phyloP scores from a whole-genome alignment of 2,113 vertebrate genomes.

The Piprites chloris region DNA sequence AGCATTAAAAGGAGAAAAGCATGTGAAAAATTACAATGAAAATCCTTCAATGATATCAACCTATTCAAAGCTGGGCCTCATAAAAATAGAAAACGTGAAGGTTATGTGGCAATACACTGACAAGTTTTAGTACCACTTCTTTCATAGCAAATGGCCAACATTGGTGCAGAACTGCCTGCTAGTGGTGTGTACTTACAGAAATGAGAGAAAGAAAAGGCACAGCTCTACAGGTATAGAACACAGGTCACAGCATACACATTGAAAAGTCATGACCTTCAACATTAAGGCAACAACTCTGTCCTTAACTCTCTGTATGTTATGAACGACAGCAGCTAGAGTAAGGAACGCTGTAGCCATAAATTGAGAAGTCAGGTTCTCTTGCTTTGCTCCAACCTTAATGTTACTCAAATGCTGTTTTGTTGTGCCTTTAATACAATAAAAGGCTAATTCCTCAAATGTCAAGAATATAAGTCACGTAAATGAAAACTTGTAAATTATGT shows the following conservation, averaged over 20 bases:
- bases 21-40: conserved; percentile 22
- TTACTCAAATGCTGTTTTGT: not conserved
- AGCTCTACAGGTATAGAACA: not conserved
- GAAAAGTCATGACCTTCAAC: conserved; percentile 40
- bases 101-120: conserved; percentile 29
- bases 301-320: conserved; percentile 7
- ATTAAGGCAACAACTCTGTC: conserved; percentile 49
- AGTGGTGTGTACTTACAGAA: not conserved
- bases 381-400: not conserved
- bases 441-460: conserved; percentile 53
- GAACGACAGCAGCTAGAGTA: not conserved
- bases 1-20: not conserved
- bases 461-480: conserved; percentile 40
- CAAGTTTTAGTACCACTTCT: conserved; percentile 23
- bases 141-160: not conserved
- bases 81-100: conserved; percentile 15
- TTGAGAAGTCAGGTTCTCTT: conserved; percentile 23
- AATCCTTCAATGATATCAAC: not conserved
- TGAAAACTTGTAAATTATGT: conserved; percentile 67
- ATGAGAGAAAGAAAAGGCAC: not conserved
- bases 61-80: not conserved
- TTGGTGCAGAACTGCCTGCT: not conserved
- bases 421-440: conserved; percentile 38
- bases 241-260: not conserved
- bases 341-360: not conserved